Evolutionary conservation across 2,797 vertebrate genomes (phyloP).

Genomic region (Chiloscyllium punctatum): DNA sequence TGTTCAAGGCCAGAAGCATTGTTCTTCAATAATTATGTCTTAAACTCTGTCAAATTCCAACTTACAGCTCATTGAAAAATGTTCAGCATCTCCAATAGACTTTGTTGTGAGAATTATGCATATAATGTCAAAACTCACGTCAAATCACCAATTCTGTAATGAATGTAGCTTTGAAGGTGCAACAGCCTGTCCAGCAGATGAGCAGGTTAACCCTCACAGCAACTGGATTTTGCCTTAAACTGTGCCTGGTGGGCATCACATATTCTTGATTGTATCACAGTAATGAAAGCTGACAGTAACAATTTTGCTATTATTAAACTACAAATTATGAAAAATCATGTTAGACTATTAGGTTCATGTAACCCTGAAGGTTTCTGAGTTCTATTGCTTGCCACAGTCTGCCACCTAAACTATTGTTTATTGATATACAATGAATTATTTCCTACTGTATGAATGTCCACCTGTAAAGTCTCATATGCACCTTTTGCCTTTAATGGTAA

Average conservation of each 20-base stretch:
- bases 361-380: background rate
- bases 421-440: background rate
- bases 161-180: background rate
- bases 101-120: background rate
- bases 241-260: background rate
- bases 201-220: background rate
- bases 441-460: background rate
- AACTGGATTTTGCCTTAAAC: background rate
- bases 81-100: background rate
- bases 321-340: background rate
- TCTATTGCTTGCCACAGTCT: background rate
- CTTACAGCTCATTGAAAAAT: background rate
- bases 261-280: background rate
- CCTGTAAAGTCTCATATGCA: background rate
- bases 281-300: background rate
- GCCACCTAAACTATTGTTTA: background rate
- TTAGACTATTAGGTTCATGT: background rate
- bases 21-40: background rate
- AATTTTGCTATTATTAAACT: background rate
- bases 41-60: background rate
- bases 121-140: background rate
- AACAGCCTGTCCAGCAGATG: background rate
- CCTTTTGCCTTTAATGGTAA: background rate
- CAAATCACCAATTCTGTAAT: background rate
- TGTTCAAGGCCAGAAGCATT: background rate